phyloP scores from a whole-genome alignment of 2,797 vertebrate genomes.

The Spinus pinus region DNA sequence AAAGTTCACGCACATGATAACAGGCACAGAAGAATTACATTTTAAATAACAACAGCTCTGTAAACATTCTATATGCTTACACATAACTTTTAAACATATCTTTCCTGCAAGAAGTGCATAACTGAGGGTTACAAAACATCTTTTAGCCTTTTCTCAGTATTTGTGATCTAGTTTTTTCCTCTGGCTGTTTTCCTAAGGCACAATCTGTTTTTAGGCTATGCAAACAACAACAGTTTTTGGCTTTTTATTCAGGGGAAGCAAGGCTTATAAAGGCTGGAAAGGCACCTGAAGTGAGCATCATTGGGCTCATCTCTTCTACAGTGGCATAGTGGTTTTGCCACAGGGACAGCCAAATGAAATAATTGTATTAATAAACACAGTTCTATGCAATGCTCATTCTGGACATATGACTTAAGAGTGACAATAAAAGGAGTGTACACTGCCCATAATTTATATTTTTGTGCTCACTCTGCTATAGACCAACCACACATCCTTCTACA shows the following conservation, averaged over 20 bases:
- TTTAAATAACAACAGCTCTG: not conserved
- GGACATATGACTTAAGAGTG: constrained; percentile 13
- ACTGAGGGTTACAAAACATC: not conserved
- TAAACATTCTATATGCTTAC: not conserved
- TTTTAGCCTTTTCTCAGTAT: constrained; percentile 1
- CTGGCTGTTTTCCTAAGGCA: constrained; percentile 52
- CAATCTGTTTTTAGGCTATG: constrained; percentile 38
- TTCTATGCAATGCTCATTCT: constrained; percentile 6
- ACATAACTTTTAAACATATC: not conserved
- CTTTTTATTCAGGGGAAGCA: constrained; percentile 23
- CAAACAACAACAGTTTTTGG: constrained; percentile 51
- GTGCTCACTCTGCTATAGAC: not conserved
- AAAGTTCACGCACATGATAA: not conserved
- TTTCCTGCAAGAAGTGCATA: not conserved
- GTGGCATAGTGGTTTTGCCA: constrained; percentile 55
- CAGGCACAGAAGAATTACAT: not conserved
- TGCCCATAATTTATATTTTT: constrained; percentile 26
- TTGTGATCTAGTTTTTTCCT: constrained; percentile 38
- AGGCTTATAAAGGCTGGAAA: constrained; percentile 13
- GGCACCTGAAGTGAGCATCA: constrained; percentile 50
- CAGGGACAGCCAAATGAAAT: constrained; percentile 37
- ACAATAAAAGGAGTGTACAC: constrained; percentile 24
- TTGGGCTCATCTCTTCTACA: not conserved
- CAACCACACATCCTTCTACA: not conserved
- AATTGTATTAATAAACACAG: constrained; percentile 57